Base-by-base conservation (phyloP, 2,797 vertebrate genomes). In the Dipus sagitta region DNA sequence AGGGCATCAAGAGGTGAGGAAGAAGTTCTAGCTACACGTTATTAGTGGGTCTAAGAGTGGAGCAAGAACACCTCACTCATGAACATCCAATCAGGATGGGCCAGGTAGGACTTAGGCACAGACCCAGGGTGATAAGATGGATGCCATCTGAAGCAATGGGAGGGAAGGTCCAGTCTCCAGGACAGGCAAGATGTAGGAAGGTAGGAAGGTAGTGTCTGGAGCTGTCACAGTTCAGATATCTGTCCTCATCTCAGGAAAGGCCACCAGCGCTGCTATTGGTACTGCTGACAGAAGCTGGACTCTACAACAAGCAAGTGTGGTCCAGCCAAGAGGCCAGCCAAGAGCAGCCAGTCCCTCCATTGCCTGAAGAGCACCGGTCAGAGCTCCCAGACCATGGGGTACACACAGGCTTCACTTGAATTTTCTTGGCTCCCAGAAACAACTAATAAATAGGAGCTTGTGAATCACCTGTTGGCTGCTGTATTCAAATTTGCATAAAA, bases 81-180 rank as follows among this genome's bases (percentile, higher is more conserved):
- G 10, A 13, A 13, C 70, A 64, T 88, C 42, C 15, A n/a, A 32
- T 21, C n/a, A 15, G 13, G 8, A 24, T 0, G 20, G n/a, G 32
- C 6, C 4, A 0, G 3, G 11, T 5, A 38, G 32, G 70, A 42
- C 20, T n/a, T 0, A 6, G 20, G 15, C 47, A 85, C 24, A 26
- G 62, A 65, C 32, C 1, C 9, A 6, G 26, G 34, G 17, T 32
- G 20, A 2, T 3, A 6, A 0, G 0, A 1, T 3, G 23, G 17
- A 23, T 77, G 71, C 96, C 92, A 79, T 72, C 67, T n/a, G 95
- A 88, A 89, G 0, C 82, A 92, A 72, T 38, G 13, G 21, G 62
- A 83, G 1, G 28, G 68, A 52, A 14, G 21, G 18, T 15, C 65
- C 30, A 9, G 47, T 52, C 68, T 72, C 68, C 32, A 72, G 21